Percentiles rank a stretch among this genome's conserved stretches.
Conservation (phyloP, 2,113 vertebrate genomes). For the Chelonoidis abingdonii region DNA sequence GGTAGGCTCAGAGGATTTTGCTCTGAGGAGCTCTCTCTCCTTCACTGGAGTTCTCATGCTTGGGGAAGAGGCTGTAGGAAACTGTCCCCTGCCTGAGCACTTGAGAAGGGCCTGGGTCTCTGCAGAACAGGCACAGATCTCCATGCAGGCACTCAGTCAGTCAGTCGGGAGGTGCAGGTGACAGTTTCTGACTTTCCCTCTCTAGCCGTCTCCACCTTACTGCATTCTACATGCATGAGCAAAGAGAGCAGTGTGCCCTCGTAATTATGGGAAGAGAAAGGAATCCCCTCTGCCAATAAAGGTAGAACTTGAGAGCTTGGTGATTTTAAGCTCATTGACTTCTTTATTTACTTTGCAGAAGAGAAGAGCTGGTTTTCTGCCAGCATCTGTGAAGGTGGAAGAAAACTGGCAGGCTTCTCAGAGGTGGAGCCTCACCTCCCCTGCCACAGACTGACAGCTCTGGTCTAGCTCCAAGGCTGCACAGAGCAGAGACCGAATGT, state of each 20-base stretch:
- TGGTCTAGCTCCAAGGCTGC: too few relatives aligned
- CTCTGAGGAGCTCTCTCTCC: too few relatives aligned
- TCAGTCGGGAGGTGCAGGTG: background rate
- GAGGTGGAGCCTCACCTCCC: background rate
- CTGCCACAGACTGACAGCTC: rapidly evolving
- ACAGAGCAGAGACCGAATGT: rapidly evolving
- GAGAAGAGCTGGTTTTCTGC: rapidly evolving
- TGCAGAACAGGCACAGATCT: background rate
- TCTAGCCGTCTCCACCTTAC: background rate
- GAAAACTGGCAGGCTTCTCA: rapidly evolving
- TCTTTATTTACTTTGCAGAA: background rate
- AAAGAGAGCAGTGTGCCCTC: background rate
- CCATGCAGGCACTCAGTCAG: background rate
- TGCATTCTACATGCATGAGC: background rate
- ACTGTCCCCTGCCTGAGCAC: too few relatives aligned
- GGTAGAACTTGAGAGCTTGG: background rate
- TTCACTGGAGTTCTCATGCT: too few relatives aligned
- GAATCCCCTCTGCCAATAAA: background rate
- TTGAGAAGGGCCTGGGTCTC: too few relatives aligned
- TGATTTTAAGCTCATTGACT: background rate
- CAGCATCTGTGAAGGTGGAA: background rate
- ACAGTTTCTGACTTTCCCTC: background rate
- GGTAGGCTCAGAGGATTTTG: too few relatives aligned
- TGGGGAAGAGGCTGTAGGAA: too few relatives aligned
- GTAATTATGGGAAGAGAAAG: background rate